These are phyloP conservation scores for Macrobrachium rosenbergii DNA, from an alignment of 1,140 invertebrate species.

Conservation along the genomic window DNA sequence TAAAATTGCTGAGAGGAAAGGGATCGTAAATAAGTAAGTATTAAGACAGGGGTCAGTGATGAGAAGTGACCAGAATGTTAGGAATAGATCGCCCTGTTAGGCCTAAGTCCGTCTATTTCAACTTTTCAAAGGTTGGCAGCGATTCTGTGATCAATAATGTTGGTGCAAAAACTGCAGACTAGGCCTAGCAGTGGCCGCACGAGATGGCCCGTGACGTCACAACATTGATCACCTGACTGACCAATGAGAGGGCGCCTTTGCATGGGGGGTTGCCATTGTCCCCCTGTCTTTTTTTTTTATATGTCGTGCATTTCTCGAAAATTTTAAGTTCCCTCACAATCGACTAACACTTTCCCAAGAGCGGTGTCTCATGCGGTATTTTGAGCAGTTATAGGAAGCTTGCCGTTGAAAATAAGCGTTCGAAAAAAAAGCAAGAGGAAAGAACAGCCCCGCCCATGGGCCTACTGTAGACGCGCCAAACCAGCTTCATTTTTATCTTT, in stretches of 20 bases:
- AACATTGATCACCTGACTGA: slow-evolving; percentile 51
- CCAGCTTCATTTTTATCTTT: slow-evolving; percentile 25
- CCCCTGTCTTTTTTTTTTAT: not conserved
- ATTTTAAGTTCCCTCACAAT: not conserved
- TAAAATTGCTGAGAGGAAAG: too few species aligned
- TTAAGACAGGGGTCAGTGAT: too few species aligned
- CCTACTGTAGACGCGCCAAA: slow-evolving; percentile 17
- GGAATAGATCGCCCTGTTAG: too few species aligned
- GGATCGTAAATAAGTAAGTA: too few species aligned
- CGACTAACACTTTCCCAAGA: not conserved
- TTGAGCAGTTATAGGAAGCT: not conserved
- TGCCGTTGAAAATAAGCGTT: not conserved
- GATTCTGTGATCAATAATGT: slow-evolving; percentile 42
- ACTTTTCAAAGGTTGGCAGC: slow-evolving; percentile 26
- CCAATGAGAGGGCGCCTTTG: slow-evolving; percentile 25
- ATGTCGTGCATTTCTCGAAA: not conserved
- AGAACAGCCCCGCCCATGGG: not conserved
- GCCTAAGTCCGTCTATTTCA: too few species aligned
- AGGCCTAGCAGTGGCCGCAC: slow-evolving; percentile 43
- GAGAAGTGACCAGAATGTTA: too few species aligned
- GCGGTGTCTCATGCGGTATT: not conserved
- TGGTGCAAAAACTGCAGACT: slow-evolving; percentile 55
- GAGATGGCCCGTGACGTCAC: slow-evolving; percentile 56
- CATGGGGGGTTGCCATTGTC: slow-evolving; percentile 37
- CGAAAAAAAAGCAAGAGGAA: not conserved